Conservation (phyloP, 2,888 invertebrate species). For the Chrysotoxum bicinctum region DNA sequence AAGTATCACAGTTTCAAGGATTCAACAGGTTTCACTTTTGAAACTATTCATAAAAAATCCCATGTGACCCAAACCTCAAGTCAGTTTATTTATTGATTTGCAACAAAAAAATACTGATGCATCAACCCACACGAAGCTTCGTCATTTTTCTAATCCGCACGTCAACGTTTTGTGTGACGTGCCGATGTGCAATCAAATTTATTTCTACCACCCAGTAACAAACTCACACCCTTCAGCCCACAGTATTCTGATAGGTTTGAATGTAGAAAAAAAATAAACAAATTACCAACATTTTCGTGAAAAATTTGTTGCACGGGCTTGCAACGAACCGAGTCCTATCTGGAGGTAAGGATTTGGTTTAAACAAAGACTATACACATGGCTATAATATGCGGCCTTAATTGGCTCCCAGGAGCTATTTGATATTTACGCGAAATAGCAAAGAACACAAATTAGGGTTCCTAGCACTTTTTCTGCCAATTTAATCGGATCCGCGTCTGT, state of each 20-base stretch:
- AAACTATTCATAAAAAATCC: neutral
- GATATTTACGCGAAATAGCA: conserved; percentile 65
- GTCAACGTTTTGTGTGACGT: conserved; percentile 56
- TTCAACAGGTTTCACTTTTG: neutral
- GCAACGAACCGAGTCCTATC: conserved; percentile 40
- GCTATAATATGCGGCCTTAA: conserved; percentile 43
- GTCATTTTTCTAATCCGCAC: conserved; percentile 45
- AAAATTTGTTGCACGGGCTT: conserved; percentile 56
- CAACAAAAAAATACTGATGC: neutral
- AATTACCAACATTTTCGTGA: conserved; percentile 62
- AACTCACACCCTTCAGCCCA: conserved; percentile 38
- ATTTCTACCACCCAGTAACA: conserved; percentile 1
- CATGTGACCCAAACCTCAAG: neutral
- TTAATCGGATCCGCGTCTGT: conserved; percentile 70
- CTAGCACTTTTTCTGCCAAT: conserved; percentile 73
- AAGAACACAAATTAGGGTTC: conserved; percentile 71
- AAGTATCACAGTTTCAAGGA: no score
- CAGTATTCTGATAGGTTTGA: conserved; percentile 25
- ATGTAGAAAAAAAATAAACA: conserved; percentile 52
- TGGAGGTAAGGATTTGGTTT: conserved; percentile 29
- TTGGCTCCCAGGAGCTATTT: conserved; percentile 56
- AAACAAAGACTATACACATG: conserved; percentile 32
- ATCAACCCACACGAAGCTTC: conserved; percentile 5
- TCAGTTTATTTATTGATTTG: neutral
- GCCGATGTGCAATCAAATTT: conserved; percentile 69